Evolutionary conservation across 2,797 vertebrate genomes (phyloP), one percentile per base, ranked within the genome.

Genomic region (Cuculus canorus): DNA sequence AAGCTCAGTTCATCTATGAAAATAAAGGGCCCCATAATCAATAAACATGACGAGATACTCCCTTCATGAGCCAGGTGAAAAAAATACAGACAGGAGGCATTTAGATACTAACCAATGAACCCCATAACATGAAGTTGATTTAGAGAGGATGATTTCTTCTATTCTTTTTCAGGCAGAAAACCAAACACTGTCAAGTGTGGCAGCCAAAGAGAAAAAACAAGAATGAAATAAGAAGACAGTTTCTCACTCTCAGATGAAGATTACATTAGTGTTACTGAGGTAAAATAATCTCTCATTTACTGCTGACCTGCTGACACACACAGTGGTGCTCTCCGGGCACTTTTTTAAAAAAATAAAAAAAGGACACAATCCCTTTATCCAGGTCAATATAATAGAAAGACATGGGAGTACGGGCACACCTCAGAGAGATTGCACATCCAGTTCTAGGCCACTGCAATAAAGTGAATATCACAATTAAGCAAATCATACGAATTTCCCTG

Each of bases 151-250:
- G 16, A 48, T 53, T 86, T 72, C 41, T 73, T 54, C 70, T 69
- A 53, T 48, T 39, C 56, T 24, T 78, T 90, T 78, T 77, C 64
- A 83, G 59, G 64, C 15, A 77, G 76, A 75, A 93, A 92, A 95
- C 60, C 60, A 39, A 65, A 81, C 73, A 43, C 52, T 33, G 72
- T 91, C 86, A 94, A 94, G 82, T 37, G 77, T 53, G 33, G 53
- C 19, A 90, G 43, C n/a, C 82, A n/a, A 56, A 59, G 37, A 71
- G 17, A 65, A 86, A 85, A 96, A 94, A 12, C 59, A 93, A 75
- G 87, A 89, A 64, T 28, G 63, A 94, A 93, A 50, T 64, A 82
- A 82, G 41, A 93, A 50, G 73, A 79, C 72, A 86, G 65, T 86
- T 93, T 79, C 35, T 70, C 66, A 56, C 33, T 91, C 64, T 69